Evolutionary conservation across 2,888 invertebrate species (phyloP), one percentile per base, ranked within the genome.

Genomic region (Adelognathus sp.): DNA sequence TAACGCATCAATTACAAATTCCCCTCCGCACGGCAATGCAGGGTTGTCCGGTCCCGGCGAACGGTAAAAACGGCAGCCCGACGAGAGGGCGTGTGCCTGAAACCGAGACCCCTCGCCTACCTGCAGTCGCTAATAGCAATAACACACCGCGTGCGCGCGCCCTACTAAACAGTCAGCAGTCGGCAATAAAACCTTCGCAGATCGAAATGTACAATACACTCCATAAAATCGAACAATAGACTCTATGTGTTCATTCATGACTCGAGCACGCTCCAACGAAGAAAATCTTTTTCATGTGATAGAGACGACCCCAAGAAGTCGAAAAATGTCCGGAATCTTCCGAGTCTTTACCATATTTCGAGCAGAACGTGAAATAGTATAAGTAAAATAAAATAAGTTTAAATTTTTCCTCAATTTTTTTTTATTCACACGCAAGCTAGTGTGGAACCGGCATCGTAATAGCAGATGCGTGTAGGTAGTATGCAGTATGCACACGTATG

Each of bases 381-480:
- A n/a, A n/a, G n/a, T n/a, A n/a, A n/a, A n/a, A n/a, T n/a, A n/a
- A n/a, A n/a, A n/a, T n/a, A n/a, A n/a, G n/a, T n/a, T n/a, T n/a
- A n/a, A n/a, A n/a, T n/a, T n/a, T n/a, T n/a, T n/a, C n/a, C n/a
- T n/a, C n/a, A n/a, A n/a, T 52, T 64, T 64, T 64, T 64, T 16
- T 39, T 11, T 16, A 3, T 21, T 27, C 39, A 31, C 39, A 46
- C 39, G 36, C 33, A 16, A 75, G 54, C 71, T 64, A 27, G 63
- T 61, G 39, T 39, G 75, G 61, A 36, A 67, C 18, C 54, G 64
- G 60, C 58, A 66, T 61, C 61, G 64, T 75, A 60, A 66, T 56
- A 54, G 71, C 61, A 66, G 60, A 66, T 36, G 71, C 66, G 39
- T 69, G 33, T 18, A 5, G n/a, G 27, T 67, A 11, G 50, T 31